Base-by-base conservation (phyloP, 1,140 invertebrate species). In the Carposina sasakii region DNA sequence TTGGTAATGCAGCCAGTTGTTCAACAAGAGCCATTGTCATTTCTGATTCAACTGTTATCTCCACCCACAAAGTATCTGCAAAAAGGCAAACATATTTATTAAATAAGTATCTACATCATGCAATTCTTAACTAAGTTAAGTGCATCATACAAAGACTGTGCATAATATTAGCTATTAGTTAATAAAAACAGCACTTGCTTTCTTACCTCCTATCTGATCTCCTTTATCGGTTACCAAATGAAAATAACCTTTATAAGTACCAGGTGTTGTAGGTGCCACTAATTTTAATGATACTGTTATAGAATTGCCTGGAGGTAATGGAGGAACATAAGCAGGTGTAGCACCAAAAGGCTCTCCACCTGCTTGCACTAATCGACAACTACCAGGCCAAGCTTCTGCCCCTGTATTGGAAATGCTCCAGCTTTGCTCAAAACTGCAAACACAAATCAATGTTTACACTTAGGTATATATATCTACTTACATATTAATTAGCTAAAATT, bases 351-450 rank as follows among this genome's bases (percentile, higher is more conserved):
- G 57, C 39, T 76, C 76, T 12, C 79, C 78, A 40, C 76, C 78
- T 4, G 63, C 72, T 40, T 83, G 74, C 48, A 78, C 60, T 49
- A 86, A 42, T 52, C 68, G 72, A 69, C 82, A 85, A 28, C 76
- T 75, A 16, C 70, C 72, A 3, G 85, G 85, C 85, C 85, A 85
- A 24, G 56, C 42, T 51, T 78, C 79, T 21, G 66, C 48, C 24
- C 85, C 85, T 54, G 77, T 82, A 50, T 86, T 86, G 31, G 75
- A 71, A 64, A 85, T 75, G 51, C 60, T 75, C 81, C 81, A 85
- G 54, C 57, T 73, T 69, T 83, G 82, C 64, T 79, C 74, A 71
- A 84, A 81, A 71, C 85, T 86, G 60, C 55, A 72, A 76, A 52
- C 23, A 58, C 6, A 57, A 48, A 45, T 22, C n/a, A n/a, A n/a